phyloP scores from a whole-genome alignment of 2,888 invertebrate genomes.

The Drosophila fungiperda region DNA sequence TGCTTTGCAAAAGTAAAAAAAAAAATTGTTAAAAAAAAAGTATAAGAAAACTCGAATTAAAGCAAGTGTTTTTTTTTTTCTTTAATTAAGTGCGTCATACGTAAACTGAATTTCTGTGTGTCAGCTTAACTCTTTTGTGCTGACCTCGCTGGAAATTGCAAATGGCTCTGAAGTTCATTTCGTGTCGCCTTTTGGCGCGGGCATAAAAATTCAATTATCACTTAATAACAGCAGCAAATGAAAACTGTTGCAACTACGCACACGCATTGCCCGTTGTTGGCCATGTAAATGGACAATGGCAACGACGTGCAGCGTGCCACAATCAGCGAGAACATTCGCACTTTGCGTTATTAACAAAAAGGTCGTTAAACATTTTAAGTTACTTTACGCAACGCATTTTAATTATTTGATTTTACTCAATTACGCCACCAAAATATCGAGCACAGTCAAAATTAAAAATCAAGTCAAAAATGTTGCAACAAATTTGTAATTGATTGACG shows the following conservation, averaged over 20 bases:
- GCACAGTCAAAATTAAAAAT: slow-evolving; percentile 39
- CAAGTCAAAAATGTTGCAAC: slow-evolving; percentile 13
- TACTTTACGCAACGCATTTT: slow-evolving; percentile 69
- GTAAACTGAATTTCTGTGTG: slow-evolving; percentile 6
- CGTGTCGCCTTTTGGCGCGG: slow-evolving; percentile 46
- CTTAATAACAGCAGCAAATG: slow-evolving; percentile 74
- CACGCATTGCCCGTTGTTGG: slow-evolving; percentile 24
- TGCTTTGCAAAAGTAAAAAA: neutral
- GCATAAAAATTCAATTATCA: slow-evolving; percentile 81
- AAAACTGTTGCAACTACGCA: slow-evolving; percentile 58
- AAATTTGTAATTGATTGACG: neutral
- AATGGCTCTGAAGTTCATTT: slow-evolving; percentile 49
- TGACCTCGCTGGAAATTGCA: slow-evolving; percentile 34
- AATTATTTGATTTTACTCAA: slow-evolving; percentile 76
- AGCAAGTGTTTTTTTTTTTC: neutral
- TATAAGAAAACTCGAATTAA: neutral
- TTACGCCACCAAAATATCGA: slow-evolving; percentile 54
- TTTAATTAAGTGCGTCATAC: neutral
- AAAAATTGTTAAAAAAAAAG: neutral
- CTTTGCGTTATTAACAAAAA: slow-evolving; percentile 76
- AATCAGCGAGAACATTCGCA: slow-evolving; percentile 64
- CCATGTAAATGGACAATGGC: slow-evolving; percentile 37
- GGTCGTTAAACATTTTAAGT: slow-evolving; percentile 76
- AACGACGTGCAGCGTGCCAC: slow-evolving; percentile 28
- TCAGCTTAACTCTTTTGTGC: slow-evolving; percentile 21